A percentile compares a stretch with the other conserved stretches of the same genome.
phyloP scores from a whole-genome alignment of 1,140 invertebrate species.

The Drosophila baimaii region DNA sequence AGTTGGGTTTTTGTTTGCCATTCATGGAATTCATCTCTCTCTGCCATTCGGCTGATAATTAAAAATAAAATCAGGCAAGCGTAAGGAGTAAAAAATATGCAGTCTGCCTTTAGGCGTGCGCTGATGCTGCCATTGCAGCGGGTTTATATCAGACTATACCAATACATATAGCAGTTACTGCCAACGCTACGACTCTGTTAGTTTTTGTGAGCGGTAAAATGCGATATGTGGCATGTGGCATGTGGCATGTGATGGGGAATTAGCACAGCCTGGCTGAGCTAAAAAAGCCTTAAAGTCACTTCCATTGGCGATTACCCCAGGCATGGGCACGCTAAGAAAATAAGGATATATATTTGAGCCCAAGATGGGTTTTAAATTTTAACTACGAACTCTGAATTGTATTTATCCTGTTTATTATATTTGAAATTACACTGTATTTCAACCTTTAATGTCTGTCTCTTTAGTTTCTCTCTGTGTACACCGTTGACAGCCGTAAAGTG shows the following conservation, averaged over 20 bases:
- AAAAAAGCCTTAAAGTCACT: not conserved
- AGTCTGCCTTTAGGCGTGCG: slow-evolving; percentile 35
- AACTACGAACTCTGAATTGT: too few species aligned
- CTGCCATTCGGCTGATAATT: slow-evolving; percentile 55
- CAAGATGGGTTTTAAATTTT: too few species aligned
- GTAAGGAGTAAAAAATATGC: slow-evolving; percentile 37
- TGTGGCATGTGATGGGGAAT: not conserved
- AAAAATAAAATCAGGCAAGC: slow-evolving; percentile 53
- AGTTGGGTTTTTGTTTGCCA: slow-evolving; percentile 6
- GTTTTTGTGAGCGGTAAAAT: slow-evolving; percentile 7
- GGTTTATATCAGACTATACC: not conserved
- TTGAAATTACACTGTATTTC: too few species aligned
- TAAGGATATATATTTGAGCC: too few species aligned
- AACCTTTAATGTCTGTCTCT: too few species aligned
- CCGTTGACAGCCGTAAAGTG: slow-evolving; percentile 18
- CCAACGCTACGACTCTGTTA: too few species aligned
- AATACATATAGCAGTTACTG: slow-evolving; percentile 2
- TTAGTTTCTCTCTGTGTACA: not conserved
- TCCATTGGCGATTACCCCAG: not conserved
- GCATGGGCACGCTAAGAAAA: too few species aligned
- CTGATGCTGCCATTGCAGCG: slow-evolving; percentile 6
- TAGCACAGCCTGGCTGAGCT: not conserved
- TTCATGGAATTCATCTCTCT: slow-evolving; percentile 28
- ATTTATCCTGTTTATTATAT: too few species aligned
- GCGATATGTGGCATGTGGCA: slow-evolving; percentile 1